These are phyloP conservation scores for Tinea pellionella DNA, from an alignment of 2,888 invertebrate genomes.

Conservation along the genomic window DNA sequence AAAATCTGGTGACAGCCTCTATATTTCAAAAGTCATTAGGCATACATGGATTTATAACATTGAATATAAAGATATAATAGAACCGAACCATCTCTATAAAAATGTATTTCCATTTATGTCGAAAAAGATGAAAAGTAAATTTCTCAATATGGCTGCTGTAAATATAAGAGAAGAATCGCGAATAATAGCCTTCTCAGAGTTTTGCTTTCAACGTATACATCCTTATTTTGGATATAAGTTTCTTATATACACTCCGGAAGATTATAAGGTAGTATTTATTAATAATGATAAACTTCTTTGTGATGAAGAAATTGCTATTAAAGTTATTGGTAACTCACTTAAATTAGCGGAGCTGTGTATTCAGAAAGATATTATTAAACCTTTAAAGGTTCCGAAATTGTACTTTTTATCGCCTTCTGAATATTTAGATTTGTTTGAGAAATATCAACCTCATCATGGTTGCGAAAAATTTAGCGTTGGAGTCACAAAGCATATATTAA, in stretches of 20 bases:
- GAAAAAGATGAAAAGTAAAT: constrained; percentile 38
- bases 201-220: no score
- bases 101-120: constrained; percentile 44
- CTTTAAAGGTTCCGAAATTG: constrained; percentile 20
- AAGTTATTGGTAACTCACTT: constrained; percentile 32
- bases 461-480: constrained; percentile 25
- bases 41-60: constrained; percentile 35
- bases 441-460: constrained; percentile 15
- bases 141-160: no score
- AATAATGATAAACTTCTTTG: no score
- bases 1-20: constrained; percentile 38
- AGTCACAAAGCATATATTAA: constrained; percentile 28
- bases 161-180: no score
- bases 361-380: constrained; percentile 12
- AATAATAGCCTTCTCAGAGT: no score
- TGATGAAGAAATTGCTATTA: constrained; percentile 19
- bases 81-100: constrained; percentile 31
- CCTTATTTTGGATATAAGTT: no score
- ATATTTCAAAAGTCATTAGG: constrained; percentile 38
- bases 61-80: constrained; percentile 29
- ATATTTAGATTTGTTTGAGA: constrained; percentile 37
- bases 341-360: constrained; percentile 24
- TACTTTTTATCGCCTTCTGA: constrained; percentile 26
- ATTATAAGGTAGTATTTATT: no score
- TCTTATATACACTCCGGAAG: no score